These are phyloP conservation scores for Labroides dimidiatus DNA, from an alignment of 2,797 vertebrate species.

Conservation along the genomic window DNA sequence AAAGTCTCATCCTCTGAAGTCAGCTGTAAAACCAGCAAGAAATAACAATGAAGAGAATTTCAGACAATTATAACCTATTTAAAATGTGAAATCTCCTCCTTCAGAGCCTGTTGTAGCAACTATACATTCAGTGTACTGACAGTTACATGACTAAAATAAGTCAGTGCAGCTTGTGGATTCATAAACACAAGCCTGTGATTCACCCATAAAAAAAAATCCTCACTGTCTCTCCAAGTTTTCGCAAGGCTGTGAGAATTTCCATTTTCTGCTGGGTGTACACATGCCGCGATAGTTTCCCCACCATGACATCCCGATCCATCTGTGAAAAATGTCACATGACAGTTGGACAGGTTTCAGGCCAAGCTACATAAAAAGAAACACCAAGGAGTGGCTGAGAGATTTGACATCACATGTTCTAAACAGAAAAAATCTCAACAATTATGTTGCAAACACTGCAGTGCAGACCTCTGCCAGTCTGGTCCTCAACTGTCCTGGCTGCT, in stretches of 20 bases:
- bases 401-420: neutral
- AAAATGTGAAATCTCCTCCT: slow-evolving; percentile 2
- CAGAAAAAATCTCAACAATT: neutral
- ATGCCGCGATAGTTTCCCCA: slow-evolving; percentile 90
- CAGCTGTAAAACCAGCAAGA: slow-evolving; percentile 81
- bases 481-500: slow-evolving; percentile 95
- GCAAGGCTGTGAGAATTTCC: slow-evolving; percentile 95
- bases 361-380: slow-evolving; percentile 6
- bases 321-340: slow-evolving; percentile 67
- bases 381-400: neutral
- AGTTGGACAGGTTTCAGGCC: slow-evolving; percentile 20
- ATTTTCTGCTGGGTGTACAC: slow-evolving; percentile 94
- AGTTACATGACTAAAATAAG: slow-evolving; percentile 20
- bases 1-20: slow-evolving; percentile 92
- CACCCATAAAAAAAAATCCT: slow-evolving; percentile 36
- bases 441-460: neutral
- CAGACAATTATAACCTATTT: neutral
- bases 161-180: slow-evolving; percentile 7
- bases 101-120: neutral
- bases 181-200: slow-evolving; percentile 46
- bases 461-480: slow-evolving; percentile 94
- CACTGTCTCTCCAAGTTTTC: slow-evolving; percentile 97
- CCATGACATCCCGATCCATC: slow-evolving; percentile 98
- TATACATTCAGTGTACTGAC: slow-evolving; percentile 6
- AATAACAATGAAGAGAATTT: neutral